Percentiles rank a stretch among this genome's conserved stretches.
These are phyloP conservation scores for Heterohyrax brucei DNA, from an alignment of 2,797 vertebrate genomes.

Conservation along the genomic window DNA sequence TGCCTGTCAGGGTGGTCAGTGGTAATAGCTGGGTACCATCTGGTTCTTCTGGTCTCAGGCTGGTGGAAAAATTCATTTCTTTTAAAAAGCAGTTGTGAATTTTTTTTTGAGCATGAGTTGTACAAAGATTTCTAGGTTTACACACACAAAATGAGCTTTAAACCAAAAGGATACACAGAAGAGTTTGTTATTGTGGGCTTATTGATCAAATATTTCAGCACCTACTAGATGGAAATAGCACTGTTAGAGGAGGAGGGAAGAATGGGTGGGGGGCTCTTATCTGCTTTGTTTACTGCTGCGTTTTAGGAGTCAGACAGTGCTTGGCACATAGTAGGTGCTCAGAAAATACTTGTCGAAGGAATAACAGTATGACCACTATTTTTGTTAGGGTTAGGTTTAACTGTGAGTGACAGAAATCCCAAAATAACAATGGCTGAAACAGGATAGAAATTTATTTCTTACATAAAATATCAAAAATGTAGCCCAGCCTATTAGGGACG, in stretches of 20 bases:
- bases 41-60: too few relatives aligned
- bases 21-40: too few relatives aligned
- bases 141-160: conserved; percentile 7
- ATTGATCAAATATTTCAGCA: not conserved
- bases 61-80: conserved; percentile 40
- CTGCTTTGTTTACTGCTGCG: not conserved
- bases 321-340: not conserved
- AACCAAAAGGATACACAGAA: not conserved
- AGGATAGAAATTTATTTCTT: conserved; percentile 6
- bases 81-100: conserved; percentile 44
- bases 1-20: too few relatives aligned
- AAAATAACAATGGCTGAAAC: not conserved
- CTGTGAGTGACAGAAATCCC: conserved; percentile 19
- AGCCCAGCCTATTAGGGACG: not conserved
- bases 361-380: not conserved
- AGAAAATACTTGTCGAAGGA: conserved; percentile 12
- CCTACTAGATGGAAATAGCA: not conserved
- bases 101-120: conserved; percentile 42
- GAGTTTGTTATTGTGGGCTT: not conserved
- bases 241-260: not conserved
- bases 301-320: not conserved
- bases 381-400: conserved; percentile 40
- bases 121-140: not conserved
- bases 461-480: not conserved
- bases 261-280: too few relatives aligned